Conservation (phyloP, 2,797 vertebrate genomes). For the Ispidina lecontei region DNA sequence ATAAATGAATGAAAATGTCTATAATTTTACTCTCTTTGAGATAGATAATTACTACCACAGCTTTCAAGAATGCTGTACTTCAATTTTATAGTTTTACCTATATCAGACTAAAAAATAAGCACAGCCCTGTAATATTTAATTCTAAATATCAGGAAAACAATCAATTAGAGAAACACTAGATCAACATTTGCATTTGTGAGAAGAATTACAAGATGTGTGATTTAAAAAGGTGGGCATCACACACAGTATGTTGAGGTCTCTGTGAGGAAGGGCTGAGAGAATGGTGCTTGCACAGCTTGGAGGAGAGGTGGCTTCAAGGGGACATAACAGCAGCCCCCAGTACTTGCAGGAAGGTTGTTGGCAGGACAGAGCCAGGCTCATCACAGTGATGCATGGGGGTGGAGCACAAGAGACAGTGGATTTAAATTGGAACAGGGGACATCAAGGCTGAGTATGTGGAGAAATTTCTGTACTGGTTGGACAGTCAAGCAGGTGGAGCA, state of each 20-base stretch:
- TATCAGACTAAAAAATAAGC: neutral
- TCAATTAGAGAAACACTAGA: neutral
- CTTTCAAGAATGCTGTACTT: neutral
- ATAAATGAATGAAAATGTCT: neutral
- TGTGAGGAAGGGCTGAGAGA: neutral
- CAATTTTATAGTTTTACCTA: neutral
- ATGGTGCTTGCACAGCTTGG: neutral
- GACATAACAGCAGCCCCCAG: neutral
- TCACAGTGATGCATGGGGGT: rapidly evolving
- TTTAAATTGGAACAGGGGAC: neutral
- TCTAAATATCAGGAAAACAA: neutral
- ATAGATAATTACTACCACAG: neutral
- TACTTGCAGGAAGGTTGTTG: neutral
- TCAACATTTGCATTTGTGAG: neutral
- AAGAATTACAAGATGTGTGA: neutral
- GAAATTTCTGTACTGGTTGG: neutral
- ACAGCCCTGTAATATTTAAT: neutral
- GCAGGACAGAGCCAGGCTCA: neutral
- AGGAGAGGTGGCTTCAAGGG: neutral
- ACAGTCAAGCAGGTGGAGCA: neutral
- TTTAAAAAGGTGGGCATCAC: neutral
- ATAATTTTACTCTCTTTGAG: neutral
- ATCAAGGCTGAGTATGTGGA: neutral
- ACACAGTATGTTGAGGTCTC: neutral
- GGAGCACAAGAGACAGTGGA: neutral